Conservation (phyloP, 2,113 vertebrate genomes). For the Odontesthes bonariensis region DNA sequence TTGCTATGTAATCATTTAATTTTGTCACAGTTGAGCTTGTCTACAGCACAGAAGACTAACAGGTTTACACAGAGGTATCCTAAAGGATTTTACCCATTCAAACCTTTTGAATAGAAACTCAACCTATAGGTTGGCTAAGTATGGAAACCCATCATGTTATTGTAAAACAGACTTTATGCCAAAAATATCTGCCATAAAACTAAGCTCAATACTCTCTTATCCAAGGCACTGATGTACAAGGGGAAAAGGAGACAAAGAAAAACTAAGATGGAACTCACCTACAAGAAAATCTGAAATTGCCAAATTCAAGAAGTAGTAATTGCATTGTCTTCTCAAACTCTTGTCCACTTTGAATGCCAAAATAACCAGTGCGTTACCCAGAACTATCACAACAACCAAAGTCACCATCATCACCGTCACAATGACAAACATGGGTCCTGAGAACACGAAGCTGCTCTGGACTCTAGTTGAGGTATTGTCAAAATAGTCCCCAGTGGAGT, state of each 20-base stretch:
- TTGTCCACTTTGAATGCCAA: constrained; percentile 89
- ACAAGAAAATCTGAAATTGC: constrained; percentile 93
- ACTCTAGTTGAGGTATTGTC: constrained; percentile 61
- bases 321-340: constrained; percentile 89
- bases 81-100: not conserved
- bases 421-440: constrained; percentile 67
- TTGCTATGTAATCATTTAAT: not conserved
- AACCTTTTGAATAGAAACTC: not conserved
- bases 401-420: constrained; percentile 86
- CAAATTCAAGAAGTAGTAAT: constrained; percentile 91
- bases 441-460: constrained; percentile 65
- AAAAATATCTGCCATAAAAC: not conserved
- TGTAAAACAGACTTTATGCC: not conserved
- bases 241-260: not conserved
- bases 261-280: constrained; percentile 81
- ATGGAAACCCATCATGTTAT: no score
- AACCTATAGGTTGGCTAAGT: not conserved
- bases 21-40: not conserved
- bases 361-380: constrained; percentile 89
- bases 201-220: not conserved
- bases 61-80: not conserved
- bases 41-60: not conserved
- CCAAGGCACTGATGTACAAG: not conserved
- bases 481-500: constrained; percentile 66
- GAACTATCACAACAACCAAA: constrained; percentile 84